Percentiles rank a stretch among this genome's conserved stretches.
Conservation (phyloP, 2,113 vertebrate genomes). For the Cryptotis parvus region DNA sequence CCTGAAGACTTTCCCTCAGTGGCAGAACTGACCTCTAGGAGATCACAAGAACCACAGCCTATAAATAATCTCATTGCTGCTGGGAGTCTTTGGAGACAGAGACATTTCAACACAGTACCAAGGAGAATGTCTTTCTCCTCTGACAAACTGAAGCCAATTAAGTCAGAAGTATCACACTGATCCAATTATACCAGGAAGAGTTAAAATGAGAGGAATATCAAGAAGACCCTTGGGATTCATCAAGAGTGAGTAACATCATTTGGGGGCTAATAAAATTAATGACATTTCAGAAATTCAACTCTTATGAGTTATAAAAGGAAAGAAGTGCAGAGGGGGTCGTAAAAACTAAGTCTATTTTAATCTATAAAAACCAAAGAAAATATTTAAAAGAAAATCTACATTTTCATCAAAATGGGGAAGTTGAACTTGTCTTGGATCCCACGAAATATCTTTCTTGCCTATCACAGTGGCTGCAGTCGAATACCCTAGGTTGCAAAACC, state of each 20-base stretch:
- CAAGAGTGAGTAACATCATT: constrained; percentile 59
- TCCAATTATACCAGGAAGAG: constrained; percentile 52
- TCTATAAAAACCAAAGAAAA: constrained; percentile 60
- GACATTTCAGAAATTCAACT: constrained; percentile 70
- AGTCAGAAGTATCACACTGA: constrained; percentile 61
- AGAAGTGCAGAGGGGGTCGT: constrained; percentile 42
- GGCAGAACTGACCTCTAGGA: neutral
- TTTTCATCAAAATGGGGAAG: constrained; percentile 29
- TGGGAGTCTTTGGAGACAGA: neutral
- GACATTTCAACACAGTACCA: constrained; percentile 4
- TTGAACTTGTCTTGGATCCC: neutral
- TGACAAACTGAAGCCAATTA: constrained; percentile 66
- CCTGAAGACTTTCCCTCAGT: neutral
- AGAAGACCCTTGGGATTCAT: constrained; percentile 53
- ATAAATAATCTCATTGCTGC: constrained; percentile 22
- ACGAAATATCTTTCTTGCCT: neutral
- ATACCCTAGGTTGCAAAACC: neutral
- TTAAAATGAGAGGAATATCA: constrained; percentile 63
- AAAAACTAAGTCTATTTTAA: constrained; percentile 71
- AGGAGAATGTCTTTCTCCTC: constrained; percentile 58
- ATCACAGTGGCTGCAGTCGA: neutral
- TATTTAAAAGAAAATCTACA: constrained; percentile 32
- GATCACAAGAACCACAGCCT: constrained; percentile 29
- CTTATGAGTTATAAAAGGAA: constrained; percentile 64
- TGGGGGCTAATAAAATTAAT: constrained; percentile 75